These are phyloP conservation scores for mouse (Mus musculus) DNA, from an alignment of 2,113 vertebrate genomes.

Conservation along the genomic window DNA sequence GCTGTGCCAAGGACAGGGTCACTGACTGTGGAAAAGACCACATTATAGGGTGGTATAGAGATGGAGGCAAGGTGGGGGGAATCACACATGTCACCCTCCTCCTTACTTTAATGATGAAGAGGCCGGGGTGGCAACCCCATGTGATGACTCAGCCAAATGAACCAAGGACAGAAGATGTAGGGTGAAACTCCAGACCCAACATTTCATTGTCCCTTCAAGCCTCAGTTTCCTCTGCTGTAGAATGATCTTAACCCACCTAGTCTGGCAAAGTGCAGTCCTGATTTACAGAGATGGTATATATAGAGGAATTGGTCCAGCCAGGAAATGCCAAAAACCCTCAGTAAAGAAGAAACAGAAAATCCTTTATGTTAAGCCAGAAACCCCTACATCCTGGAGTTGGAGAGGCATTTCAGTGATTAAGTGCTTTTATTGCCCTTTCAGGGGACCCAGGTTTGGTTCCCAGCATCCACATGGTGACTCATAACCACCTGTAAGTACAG, in stretches of 20 bases:
- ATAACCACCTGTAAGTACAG: neutral
- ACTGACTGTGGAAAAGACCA: neutral
- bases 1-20: neutral
- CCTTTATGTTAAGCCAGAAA: neutral
- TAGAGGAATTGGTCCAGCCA: neutral
- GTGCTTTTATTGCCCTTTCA: too few relatives aligned
- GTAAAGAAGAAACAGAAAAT: neutral
- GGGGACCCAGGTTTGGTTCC: neutral
- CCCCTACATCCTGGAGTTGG: neutral
- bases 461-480: neutral
- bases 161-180: neutral
- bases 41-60: fast-evolving
- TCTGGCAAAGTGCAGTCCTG: neutral
- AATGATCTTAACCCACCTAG: neutral
- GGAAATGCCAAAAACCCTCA: neutral
- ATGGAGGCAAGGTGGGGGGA: neutral
- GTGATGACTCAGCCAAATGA: neutral
- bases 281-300: neutral
- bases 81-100: too few relatives aligned
- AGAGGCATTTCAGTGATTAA: neutral
- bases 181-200: neutral
- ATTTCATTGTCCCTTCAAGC: neutral
- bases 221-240: neutral
- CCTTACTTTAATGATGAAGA: too few relatives aligned
- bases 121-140: fast-evolving